phyloP scores from a whole-genome alignment of 2,888 invertebrate species.

The Panzeria rudis region DNA sequence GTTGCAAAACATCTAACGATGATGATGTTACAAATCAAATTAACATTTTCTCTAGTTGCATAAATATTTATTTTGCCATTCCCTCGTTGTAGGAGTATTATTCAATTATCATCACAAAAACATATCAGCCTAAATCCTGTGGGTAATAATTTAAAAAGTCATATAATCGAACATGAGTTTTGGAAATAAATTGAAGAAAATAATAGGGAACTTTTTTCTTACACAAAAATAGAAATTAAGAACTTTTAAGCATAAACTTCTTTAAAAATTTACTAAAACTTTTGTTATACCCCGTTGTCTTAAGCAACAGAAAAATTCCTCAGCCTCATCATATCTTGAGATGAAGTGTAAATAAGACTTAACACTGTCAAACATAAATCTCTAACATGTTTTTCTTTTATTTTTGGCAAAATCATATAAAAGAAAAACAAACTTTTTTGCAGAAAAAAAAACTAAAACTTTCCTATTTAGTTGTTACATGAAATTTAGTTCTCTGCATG shows the following conservation, averaged over 20 bases:
- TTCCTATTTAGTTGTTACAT: neutral
- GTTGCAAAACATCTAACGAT: constrained; percentile 8
- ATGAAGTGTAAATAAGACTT: too few species aligned
- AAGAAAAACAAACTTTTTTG: neutral
- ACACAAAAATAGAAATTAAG: neutral
- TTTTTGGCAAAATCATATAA: neutral
- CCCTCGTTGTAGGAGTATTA: neutral
- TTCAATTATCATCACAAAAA: constrained; percentile 9
- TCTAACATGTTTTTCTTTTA: neutral
- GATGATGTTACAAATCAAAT: constrained; percentile 44
- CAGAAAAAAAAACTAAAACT: neutral
- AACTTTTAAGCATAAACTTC: too few species aligned
- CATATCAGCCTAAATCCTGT: neutral
- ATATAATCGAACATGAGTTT: neutral
- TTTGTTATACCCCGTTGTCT: too few species aligned
- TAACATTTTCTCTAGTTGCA: constrained; percentile 23
- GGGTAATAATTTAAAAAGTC: constrained; percentile 21
- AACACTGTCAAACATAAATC: too few species aligned
- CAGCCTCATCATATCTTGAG: too few species aligned
- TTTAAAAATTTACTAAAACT: too few species aligned
- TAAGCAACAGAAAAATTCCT: too few species aligned
- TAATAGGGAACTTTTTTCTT: neutral
- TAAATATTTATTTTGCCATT: constrained; percentile 7
- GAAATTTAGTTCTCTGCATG: constrained; percentile 25
- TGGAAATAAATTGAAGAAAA: neutral